Percentiles rank a stretch among this genome's conserved stretches.
Conservation (phyloP, 2,888 invertebrate genomes). For the Drosophila kuntzei region DNA sequence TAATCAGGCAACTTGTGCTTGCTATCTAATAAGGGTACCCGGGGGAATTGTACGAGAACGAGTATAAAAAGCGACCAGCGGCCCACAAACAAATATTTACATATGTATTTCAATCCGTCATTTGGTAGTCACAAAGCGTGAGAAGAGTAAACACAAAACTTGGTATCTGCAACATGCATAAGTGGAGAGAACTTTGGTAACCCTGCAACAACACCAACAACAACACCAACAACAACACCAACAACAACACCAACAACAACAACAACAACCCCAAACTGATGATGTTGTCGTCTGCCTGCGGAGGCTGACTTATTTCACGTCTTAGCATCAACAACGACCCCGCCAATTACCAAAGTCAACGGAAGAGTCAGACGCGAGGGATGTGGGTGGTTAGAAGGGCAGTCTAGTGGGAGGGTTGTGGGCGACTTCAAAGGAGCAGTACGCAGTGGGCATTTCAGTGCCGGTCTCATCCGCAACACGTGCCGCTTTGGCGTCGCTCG, state of each 20-base stretch:
- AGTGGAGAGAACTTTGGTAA: slow-evolving; percentile 30
- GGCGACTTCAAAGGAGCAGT: slow-evolving; percentile 65
- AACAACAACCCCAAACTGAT: slow-evolving; percentile 4
- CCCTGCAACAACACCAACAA: slow-evolving; percentile 7
- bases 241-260: slow-evolving; percentile 2
- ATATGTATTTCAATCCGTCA: slow-evolving; percentile 84
- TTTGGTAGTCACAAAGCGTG: slow-evolving; percentile 86
- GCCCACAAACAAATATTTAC: slow-evolving; percentile 83
- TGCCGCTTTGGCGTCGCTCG: slow-evolving; percentile 63
- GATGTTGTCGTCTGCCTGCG: slow-evolving; percentile 27
- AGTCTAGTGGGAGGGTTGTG: slow-evolving; percentile 13
- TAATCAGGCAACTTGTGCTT: slow-evolving; percentile 67
- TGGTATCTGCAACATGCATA: slow-evolving; percentile 58
- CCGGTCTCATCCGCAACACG: slow-evolving; percentile 83
- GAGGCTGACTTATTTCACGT: slow-evolving; percentile 67
- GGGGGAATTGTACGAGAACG: slow-evolving; percentile 7
- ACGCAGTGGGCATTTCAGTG: slow-evolving; percentile 44
- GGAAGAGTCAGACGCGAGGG: slow-evolving; percentile 31
- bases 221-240: neutral
- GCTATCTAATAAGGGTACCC: slow-evolving; percentile 80
- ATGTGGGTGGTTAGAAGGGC: neutral
- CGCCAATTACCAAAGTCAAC: slow-evolving; percentile 65
- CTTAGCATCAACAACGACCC: slow-evolving; percentile 53
- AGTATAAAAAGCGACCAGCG: slow-evolving; percentile 59
- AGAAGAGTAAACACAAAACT: slow-evolving; percentile 84